Base-by-base conservation (phyloP, 2,888 invertebrate species). In the Hyalella azteca region DNA sequence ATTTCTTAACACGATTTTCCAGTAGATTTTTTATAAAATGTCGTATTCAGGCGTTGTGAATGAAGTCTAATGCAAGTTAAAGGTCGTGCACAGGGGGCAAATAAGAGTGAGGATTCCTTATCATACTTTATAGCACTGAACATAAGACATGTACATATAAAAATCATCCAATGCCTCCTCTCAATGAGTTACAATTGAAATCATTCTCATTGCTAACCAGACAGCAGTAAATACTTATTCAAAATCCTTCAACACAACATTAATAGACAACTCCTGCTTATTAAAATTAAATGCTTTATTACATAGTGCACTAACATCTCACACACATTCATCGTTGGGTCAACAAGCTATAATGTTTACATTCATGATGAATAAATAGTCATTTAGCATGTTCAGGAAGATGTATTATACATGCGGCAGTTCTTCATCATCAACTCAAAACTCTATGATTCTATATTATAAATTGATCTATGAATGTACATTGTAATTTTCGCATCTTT, bases 81-180 rank as follows among this genome's bases (percentile, higher is more conserved):
- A n/a, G n/a, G n/a, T n/a, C n/a, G n/a, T n/a, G n/a, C n/a, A n/a
- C n/a, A n/a, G n/a, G n/a, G n/a, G n/a, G n/a, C n/a, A n/a, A n/a
- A n/a, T n/a, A n/a, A n/a, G n/a, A n/a, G n/a, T n/a, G n/a, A n/a
- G n/a, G n/a, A 54, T 36, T 66, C 15, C 66, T 66, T 66, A 66
- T 5, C 66, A 66, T 66, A 66, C 66, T 66, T 66, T 66, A 66
- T 66, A 66, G 39, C 66, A 66, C 66, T 22, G 66, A 66, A 66
- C 66, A 66, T 66, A 66, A 66, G 66, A 66, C 66, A 66, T 66
- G 66, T 66, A 66, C 36, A 36, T 66, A 66, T 66, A 66, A 66
- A 66, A 66, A 66, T 36, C 32, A 66, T 66, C 66, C 66, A 66
- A 36, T 36, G 66, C 66, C 36, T 66, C 36, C 19, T 36, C 19